These are phyloP conservation scores for Tetheella fluctuosa DNA, from an alignment of 2,888 invertebrate species.

Conservation along the genomic window DNA sequence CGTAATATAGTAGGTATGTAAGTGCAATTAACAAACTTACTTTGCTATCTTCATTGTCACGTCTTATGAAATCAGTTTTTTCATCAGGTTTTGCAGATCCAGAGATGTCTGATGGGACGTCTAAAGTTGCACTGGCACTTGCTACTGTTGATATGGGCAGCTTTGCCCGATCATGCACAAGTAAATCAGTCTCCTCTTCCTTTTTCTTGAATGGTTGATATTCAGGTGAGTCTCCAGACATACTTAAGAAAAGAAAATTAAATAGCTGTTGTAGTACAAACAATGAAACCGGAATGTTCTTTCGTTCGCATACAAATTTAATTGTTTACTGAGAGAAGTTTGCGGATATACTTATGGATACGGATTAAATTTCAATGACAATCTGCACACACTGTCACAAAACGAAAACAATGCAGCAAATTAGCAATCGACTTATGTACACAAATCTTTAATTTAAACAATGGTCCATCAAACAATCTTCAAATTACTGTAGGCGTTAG, in stretches of 20 bases:
- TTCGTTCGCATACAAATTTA: not conserved
- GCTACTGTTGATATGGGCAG: constrained; percentile 34
- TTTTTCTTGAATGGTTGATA: constrained; percentile 63
- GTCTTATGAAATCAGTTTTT: constrained; percentile 54
- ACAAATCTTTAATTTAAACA: constrained; percentile 19
- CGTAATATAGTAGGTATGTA: not conserved
- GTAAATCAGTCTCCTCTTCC: constrained; percentile 61
- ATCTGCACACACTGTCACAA: not conserved
- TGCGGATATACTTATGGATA: not conserved
- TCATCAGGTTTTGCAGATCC: constrained; percentile 49
- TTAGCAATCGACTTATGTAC: constrained; percentile 14
- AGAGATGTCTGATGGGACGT: constrained; percentile 40
- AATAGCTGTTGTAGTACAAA: constrained; percentile 20
- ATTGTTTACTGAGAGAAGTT: not conserved
- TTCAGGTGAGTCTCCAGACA: constrained; percentile 72
- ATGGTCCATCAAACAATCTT: constrained; percentile 26
- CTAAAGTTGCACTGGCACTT: constrained; percentile 35
- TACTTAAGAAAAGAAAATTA: constrained; percentile 53
- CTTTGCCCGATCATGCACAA: constrained; percentile 54
- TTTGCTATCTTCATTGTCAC: constrained; percentile 57
- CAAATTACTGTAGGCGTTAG: constrained; percentile 29
- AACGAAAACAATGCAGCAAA: constrained; percentile 11
- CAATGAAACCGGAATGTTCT: not conserved
- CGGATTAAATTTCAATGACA: not conserved
- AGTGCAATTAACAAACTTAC: constrained; percentile 38